Evolutionary conservation across 1,140 invertebrate genomes (phyloP).

Genomic region (Euwallacea fornicatus): DNA sequence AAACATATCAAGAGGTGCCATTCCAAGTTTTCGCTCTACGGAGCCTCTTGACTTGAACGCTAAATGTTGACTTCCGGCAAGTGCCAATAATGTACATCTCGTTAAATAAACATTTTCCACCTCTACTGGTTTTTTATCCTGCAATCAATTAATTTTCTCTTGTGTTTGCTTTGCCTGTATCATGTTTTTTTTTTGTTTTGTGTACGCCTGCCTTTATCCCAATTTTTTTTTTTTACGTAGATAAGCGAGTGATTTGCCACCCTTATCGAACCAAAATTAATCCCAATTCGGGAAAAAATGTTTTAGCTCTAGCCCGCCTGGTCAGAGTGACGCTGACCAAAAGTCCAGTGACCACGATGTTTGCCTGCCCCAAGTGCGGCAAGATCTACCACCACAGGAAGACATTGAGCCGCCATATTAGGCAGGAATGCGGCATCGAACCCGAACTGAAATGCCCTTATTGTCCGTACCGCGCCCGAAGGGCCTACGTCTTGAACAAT

Average conservation of each 20-base stretch:
- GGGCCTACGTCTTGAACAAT: constrained; percentile 46
- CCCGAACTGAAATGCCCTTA: constrained; percentile 57
- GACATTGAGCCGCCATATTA: constrained; percentile 2
- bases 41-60: neutral
- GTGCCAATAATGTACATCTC: neutral
- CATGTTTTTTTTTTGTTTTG: neutral
- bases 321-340: too few species aligned
- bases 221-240: neutral
- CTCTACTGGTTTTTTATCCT: too few species aligned
- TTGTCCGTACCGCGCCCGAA: constrained; percentile 40
- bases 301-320: too few species aligned
- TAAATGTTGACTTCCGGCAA: neutral
- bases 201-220: neutral
- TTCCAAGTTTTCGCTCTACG: too few species aligned
- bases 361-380: constrained; percentile 5
- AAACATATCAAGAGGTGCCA: constrained; percentile 21
- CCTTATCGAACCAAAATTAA: too few species aligned
- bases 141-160: too few species aligned
- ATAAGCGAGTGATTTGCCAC: too few species aligned
- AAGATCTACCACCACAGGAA: neutral
- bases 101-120: too few species aligned
- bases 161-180: too few species aligned
- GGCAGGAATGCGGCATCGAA: constrained; percentile 47
- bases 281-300: too few species aligned
- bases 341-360: neutral